These are phyloP conservation scores for Noctua pronuba DNA, from an alignment of 2,888 invertebrate genomes.

Conservation along the genomic window DNA sequence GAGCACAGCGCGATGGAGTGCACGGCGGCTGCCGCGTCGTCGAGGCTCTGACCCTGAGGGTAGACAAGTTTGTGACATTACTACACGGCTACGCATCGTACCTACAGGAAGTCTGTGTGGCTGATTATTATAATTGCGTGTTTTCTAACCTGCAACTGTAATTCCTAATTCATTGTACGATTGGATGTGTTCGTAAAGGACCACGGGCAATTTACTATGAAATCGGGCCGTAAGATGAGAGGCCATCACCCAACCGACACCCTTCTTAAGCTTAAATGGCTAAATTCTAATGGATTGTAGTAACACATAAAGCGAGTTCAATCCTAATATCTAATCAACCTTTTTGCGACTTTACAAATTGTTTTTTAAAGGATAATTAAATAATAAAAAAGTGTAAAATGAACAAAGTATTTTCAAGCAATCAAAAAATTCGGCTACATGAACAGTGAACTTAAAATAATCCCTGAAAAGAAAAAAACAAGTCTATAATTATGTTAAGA, in stretches of 20 bases:
- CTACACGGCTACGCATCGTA: not conserved
- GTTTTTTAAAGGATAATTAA: no score
- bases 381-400: no score
- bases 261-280: no score
- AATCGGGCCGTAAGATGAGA: not conserved
- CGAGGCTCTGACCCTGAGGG: constrained; percentile 74
- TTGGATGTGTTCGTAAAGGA: not conserved
- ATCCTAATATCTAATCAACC: no score
- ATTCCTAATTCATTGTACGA: no score
- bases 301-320: no score
- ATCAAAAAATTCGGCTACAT: no score
- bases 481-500: not conserved
- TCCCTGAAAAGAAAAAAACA: no score
- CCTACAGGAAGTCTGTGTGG: not conserved
- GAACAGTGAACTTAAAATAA: not conserved
- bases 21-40: constrained; percentile 82
- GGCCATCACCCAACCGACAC: no score
- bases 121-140: not conserved
- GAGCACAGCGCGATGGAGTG: constrained; percentile 95
- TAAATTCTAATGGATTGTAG: no score
- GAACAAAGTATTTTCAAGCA: no score
- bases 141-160: not conserved
- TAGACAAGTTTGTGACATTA: not conserved
- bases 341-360: no score
- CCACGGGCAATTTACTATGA: not conserved